phyloP scores from a whole-genome alignment of 2,113 vertebrate species.

The Daphoenositta chrysoptera region DNA sequence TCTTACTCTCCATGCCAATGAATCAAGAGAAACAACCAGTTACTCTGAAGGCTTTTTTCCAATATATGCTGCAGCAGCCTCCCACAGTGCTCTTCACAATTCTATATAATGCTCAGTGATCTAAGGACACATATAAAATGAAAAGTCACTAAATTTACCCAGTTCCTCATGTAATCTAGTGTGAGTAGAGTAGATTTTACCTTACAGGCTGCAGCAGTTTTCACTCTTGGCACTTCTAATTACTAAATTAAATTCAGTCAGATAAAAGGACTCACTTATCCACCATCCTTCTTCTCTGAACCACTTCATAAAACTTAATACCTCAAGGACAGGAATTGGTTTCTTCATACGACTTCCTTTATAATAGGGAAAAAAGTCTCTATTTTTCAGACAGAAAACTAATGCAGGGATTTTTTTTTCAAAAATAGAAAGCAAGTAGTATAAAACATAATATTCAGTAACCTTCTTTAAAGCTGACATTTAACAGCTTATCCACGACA shows the following conservation, averaged over 20 bases:
- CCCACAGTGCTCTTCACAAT: background rate
- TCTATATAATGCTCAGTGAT: background rate
- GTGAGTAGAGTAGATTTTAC: background rate
- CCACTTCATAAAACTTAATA: background rate
- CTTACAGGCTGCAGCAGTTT: background rate
- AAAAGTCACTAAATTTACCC: background rate
- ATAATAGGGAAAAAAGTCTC: background rate
- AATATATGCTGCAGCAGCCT: background rate
- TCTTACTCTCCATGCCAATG: background rate
- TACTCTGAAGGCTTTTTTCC: background rate
- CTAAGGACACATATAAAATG: background rate
- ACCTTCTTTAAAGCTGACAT: background rate
- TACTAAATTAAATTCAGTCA: background rate
- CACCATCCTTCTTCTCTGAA: background rate
- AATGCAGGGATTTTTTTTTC: background rate
- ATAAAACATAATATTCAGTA: background rate
- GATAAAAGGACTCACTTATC: background rate
- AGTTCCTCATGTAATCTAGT: background rate
- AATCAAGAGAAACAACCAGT: background rate
- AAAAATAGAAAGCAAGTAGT: background rate
- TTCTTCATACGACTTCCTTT: background rate
- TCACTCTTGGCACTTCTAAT: background rate
- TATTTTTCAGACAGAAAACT: background rate
- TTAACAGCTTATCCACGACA: background rate
- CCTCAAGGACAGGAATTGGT: background rate